phyloP scores from a whole-genome alignment of 2,888 invertebrate species.

The Heteromyza rotundicornis region DNA sequence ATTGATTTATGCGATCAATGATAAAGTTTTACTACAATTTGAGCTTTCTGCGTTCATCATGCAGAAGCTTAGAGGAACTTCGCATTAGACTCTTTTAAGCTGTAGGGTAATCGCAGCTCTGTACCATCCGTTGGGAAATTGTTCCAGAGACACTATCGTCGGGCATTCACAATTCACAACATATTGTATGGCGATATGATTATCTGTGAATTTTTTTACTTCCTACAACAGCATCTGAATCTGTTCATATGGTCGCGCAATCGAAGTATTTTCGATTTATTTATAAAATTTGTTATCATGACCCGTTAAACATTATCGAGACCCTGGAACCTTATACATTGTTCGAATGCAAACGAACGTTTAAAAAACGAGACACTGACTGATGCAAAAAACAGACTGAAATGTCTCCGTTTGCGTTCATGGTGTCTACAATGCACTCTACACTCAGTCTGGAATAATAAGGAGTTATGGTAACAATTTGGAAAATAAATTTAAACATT shows the following conservation, averaged over 20 bases:
- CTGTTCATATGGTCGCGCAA: not conserved
- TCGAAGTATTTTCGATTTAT: slow-evolving; percentile 32
- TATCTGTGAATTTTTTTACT: not conserved
- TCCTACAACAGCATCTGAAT: not conserved
- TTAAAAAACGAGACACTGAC: not conserved
- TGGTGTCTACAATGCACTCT: not conserved
- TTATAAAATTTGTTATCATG: slow-evolving; percentile 44
- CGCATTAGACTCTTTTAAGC: too few relatives aligned
- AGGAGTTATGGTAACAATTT: too few relatives aligned
- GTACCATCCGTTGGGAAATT: too few relatives aligned
- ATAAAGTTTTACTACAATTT: not conserved
- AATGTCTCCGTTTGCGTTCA: not conserved
- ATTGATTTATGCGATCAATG: slow-evolving; percentile 25
- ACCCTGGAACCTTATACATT: slow-evolving; percentile 36
- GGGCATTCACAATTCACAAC: not conserved
- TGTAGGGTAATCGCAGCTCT: too few relatives aligned
- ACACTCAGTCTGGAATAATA: too few relatives aligned
- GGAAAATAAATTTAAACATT: too few relatives aligned
- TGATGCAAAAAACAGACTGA: not conserved
- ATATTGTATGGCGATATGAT: not conserved
- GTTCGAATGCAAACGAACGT: slow-evolving; percentile 6
- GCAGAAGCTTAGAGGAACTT: too few relatives aligned
- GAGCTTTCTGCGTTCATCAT: not conserved
- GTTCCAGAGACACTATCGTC: too few relatives aligned
- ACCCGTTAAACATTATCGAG: slow-evolving; percentile 49